Evolutionary conservation across 2,888 invertebrate genomes (phyloP).

Genomic region (Phragmatobia fuliginosa): DNA sequence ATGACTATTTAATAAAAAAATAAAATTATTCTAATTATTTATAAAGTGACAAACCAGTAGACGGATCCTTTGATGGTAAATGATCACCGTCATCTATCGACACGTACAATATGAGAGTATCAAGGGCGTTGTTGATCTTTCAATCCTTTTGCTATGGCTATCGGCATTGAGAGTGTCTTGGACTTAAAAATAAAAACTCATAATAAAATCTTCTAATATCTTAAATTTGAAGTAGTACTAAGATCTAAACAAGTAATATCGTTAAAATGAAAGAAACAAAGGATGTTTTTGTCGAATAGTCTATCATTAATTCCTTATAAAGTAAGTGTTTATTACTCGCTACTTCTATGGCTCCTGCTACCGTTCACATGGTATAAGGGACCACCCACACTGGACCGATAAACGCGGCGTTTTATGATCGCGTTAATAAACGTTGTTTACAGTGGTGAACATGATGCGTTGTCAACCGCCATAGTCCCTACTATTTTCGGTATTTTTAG

Average conservation of each 20-base stretch:
- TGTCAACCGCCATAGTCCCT: slow-evolving; percentile 45
- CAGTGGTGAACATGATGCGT: slow-evolving; percentile 58
- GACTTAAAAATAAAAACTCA: too few relatives aligned
- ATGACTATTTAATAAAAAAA: too few relatives aligned
- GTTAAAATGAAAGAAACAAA: neutral
- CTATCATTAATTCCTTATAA: neutral
- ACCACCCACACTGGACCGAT: slow-evolving; percentile 81
- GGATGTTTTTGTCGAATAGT: neutral
- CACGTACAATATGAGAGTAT: too few relatives aligned
- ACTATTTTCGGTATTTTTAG: slow-evolving; percentile 64
- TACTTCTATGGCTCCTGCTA: slow-evolving; percentile 31
- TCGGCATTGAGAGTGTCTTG: too few relatives aligned
- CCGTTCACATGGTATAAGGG: slow-evolving; percentile 68
- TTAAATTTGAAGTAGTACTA: neutral
- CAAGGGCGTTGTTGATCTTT: too few relatives aligned
- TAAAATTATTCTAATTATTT: too few relatives aligned
- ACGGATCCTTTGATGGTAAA: too few relatives aligned
- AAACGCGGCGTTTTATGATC: slow-evolving; percentile 79
- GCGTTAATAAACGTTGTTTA: slow-evolving; percentile 82
- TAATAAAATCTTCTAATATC: too few relatives aligned
- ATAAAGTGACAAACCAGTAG: too few relatives aligned
- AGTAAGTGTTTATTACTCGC: slow-evolving; percentile 9
- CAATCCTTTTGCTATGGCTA: too few relatives aligned
- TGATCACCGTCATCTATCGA: too few relatives aligned
- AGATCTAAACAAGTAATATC: neutral